Percentiles rank a stretch among this genome's conserved stretches.
Conservation (phyloP, 1,140 invertebrate species). For the Ptiloglossa arizonensis region DNA sequence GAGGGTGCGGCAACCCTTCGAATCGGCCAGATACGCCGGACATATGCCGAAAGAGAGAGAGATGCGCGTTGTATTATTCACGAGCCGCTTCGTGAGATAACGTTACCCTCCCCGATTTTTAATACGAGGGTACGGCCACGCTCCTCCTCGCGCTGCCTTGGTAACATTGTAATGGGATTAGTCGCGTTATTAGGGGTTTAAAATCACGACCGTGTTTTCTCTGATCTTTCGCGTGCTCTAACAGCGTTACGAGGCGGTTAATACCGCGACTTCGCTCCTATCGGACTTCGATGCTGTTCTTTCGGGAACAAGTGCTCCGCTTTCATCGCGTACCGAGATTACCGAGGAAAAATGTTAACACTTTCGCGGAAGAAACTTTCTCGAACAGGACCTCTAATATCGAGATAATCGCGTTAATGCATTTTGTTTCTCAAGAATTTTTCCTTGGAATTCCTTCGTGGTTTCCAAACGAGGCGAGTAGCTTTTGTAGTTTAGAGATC, state of each 20-base stretch:
- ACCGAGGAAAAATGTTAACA: too few relatives aligned
- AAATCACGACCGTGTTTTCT: constrained; percentile 62
- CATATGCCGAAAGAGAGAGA: constrained; percentile 67
- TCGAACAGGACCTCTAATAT: too few relatives aligned
- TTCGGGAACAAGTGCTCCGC: not conserved
- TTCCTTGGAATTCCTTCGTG: too few relatives aligned
- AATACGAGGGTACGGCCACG: constrained; percentile 66
- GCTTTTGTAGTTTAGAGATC: too few relatives aligned
- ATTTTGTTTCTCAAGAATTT: too few relatives aligned
- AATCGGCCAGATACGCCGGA: constrained; percentile 57
- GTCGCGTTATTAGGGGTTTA: constrained; percentile 69
- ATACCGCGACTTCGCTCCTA: not conserved
- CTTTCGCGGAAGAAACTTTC: too few relatives aligned
- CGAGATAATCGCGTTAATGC: too few relatives aligned
- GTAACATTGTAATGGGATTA: constrained; percentile 76
- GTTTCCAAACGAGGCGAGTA: too few relatives aligned
- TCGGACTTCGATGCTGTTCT: too few relatives aligned
- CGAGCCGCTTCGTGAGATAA: constrained; percentile 69
- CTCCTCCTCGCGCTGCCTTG: constrained; percentile 43
- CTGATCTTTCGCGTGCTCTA: constrained; percentile 6
- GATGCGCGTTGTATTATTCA: constrained; percentile 75
- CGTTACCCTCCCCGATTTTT: constrained; percentile 77
- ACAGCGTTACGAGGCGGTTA: constrained; percentile 11
- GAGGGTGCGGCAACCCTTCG: constrained; percentile 56
- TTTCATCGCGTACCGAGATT: too few relatives aligned